Base-by-base conservation (phyloP, 2,797 vertebrate genomes). In the Poeciliopsis turneri region DNA sequence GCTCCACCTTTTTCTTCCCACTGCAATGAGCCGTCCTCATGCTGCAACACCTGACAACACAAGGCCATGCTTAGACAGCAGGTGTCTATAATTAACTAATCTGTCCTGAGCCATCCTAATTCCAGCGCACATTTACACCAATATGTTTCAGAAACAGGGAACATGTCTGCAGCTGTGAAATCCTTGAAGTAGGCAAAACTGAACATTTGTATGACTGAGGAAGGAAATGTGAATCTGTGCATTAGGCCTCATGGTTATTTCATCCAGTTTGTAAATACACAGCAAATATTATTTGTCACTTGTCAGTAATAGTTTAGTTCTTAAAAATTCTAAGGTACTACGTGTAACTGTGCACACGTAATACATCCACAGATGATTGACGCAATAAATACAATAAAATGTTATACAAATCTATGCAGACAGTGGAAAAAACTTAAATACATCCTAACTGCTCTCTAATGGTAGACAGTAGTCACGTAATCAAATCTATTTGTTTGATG, bases 41-140 rank as follows among this genome's bases (percentile, higher is more conserved):
- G 93, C 88, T 79, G 80, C 91, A 94, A 93, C 95, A 95, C 94
- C 94, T 95, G 95, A 95, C 93, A 93, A 92, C 87, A 88, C 89
- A 90, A 91, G 87, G 76, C 88, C 90, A 91, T 82, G 91, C 93
- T 94, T 94, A 95, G 92, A 94, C 93, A 91, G 93, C 91, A 92
- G 89, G 93, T 93, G 91, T 92, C 95, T 96, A 96, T 95, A 95
- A 96, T 96, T 95, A 96, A 86, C 95, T 96, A 95, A 96, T 95
- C 95, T 95, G 93, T 94, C 83, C 92, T 95, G 91, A 96, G 94
- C 94, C 91, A 81, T 81, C 70, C 92, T 96, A 96, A 96, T 95
- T 59, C 95, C 91, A 91, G 86, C 81, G 86, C 90, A 92, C 90
- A 93, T 87, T 90, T 86, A 91, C 84, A 89, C 86, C 39, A 81